A percentile compares a stretch with the other conserved stretches of the same genome.
These are phyloP conservation scores for Drosophila percnosoma DNA, from an alignment of 2,888 invertebrate species.

Conservation along the genomic window DNA sequence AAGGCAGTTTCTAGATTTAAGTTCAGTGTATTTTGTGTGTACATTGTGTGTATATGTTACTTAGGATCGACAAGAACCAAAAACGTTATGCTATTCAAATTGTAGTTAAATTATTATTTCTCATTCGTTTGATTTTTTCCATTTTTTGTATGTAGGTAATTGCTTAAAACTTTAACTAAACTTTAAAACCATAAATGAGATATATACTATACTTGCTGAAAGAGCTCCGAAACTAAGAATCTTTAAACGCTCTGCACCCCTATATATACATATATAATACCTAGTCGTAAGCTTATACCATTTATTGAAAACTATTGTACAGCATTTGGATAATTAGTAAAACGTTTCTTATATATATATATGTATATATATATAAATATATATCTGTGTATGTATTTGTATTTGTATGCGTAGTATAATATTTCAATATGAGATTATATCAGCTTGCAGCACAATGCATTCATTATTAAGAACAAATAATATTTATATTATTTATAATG, in stretches of 20 bases:
- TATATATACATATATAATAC: slow-evolving; percentile 21
- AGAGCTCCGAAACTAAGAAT: slow-evolving; percentile 40
- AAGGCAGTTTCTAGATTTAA: slow-evolving; percentile 38
- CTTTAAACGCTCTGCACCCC: slow-evolving; percentile 40
- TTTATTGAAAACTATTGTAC: slow-evolving; percentile 30
- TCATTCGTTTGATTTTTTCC: slow-evolving; percentile 6
- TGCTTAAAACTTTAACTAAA: slow-evolving; percentile 32
- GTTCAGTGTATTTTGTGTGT: slow-evolving; percentile 27
- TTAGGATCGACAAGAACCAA: slow-evolving; percentile 63
- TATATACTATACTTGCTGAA: slow-evolving; percentile 2
- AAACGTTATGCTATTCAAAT: slow-evolving; percentile 76
- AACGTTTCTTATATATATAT: slow-evolving; percentile 14
- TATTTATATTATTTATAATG: slow-evolving; percentile 1
- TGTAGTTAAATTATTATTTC: slow-evolving; percentile 62
- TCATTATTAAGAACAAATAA: slow-evolving; percentile 6
- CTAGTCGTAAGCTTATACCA: slow-evolving; percentile 54
- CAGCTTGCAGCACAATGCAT: slow-evolving; percentile 27
- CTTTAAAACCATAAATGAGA: background rate
- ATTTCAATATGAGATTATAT: slow-evolving; percentile 41
- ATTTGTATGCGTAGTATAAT: slow-evolving; percentile 14
- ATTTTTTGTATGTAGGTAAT: slow-evolving; percentile 13
- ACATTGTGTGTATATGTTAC: slow-evolving; percentile 31
- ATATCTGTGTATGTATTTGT: slow-evolving; percentile 1
- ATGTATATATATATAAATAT: slow-evolving; percentile 11
- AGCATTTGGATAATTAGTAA: slow-evolving; percentile 33